Conservation (phyloP, 2,797 vertebrate genomes). For the Semaprochilodus insignis region DNA sequence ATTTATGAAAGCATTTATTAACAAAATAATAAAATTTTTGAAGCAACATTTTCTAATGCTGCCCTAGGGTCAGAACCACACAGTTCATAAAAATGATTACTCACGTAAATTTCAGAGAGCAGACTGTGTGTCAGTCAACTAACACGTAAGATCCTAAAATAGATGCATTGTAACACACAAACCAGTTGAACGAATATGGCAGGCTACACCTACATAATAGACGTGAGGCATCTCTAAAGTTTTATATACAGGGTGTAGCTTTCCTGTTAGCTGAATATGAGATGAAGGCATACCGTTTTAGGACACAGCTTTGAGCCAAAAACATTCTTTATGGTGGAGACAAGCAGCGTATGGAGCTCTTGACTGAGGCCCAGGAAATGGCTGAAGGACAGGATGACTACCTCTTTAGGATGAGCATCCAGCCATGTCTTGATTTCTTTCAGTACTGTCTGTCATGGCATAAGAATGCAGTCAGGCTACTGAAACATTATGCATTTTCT, state of each 20-base stretch:
- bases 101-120: no score
- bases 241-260: neutral
- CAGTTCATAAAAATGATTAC: no score
- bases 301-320: constrained; percentile 88
- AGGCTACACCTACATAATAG: neutral
- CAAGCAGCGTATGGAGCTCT: constrained; percentile 83
- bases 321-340: constrained; percentile 80
- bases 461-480: neutral
- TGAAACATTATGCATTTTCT: constrained; percentile 4
- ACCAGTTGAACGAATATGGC: neutral
- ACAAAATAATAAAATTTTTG: no score
- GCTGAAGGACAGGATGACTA: constrained; percentile 90
- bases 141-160: neutral
- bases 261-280: neutral
- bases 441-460: constrained; percentile 80
- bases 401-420: constrained; percentile 87
- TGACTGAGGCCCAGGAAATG: constrained; percentile 86
- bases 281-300: constrained; percentile 78
- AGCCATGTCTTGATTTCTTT: constrained; percentile 89
- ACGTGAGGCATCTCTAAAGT: no score
- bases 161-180: neutral
- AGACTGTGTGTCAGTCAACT: no score
- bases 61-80: no score
- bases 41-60: no score
- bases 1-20: no score